These are phyloP conservation scores for Sandelia bainsii DNA, from an alignment of 2,797 vertebrate species.

Conservation along the genomic window DNA sequence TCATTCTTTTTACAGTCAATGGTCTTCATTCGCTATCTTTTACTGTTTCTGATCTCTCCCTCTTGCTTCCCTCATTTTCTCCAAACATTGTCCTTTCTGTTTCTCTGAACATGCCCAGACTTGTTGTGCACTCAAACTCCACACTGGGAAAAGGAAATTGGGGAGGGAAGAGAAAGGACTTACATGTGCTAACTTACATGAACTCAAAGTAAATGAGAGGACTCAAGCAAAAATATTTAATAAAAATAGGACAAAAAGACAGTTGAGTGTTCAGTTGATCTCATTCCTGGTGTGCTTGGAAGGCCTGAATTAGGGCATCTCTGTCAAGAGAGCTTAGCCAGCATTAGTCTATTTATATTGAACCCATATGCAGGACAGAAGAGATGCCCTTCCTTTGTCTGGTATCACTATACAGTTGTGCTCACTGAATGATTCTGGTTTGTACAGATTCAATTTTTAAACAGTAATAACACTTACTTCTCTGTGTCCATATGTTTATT, in stretches of 20 bases:
- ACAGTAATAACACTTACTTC: slow-evolving; percentile 16
- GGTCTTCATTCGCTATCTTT: slow-evolving; percentile 1
- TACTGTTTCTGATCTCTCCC: neutral
- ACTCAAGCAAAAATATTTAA: slow-evolving; percentile 31
- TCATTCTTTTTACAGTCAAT: neutral
- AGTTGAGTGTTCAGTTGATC: slow-evolving; percentile 33
- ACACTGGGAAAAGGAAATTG: slow-evolving; percentile 57
- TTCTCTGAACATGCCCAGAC: slow-evolving; percentile 70
- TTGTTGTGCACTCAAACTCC: slow-evolving; percentile 54
- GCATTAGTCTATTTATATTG: slow-evolving; percentile 75
- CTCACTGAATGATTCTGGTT: slow-evolving; percentile 9
- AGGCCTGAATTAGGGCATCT: slow-evolving; percentile 56
- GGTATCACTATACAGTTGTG: slow-evolving; percentile 46
- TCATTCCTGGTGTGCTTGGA: slow-evolving; percentile 30
- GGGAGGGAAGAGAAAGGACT: slow-evolving; percentile 54
- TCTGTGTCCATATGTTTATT: slow-evolving; percentile 34
- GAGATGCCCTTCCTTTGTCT: slow-evolving; percentile 64
- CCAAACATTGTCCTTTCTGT: slow-evolving; percentile 46
- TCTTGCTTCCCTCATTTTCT: slow-evolving; percentile 28
- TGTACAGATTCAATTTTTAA: slow-evolving; percentile 25
- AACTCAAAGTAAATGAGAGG: slow-evolving; percentile 4
- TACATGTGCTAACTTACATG: slow-evolving; percentile 31
- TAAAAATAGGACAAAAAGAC: slow-evolving; percentile 16
- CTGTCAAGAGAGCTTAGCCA: slow-evolving; percentile 54
- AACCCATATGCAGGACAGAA: slow-evolving; percentile 55